Evolutionary conservation across 2,113 vertebrate species (phyloP).

Genomic region (Hyla sarda): DNA sequence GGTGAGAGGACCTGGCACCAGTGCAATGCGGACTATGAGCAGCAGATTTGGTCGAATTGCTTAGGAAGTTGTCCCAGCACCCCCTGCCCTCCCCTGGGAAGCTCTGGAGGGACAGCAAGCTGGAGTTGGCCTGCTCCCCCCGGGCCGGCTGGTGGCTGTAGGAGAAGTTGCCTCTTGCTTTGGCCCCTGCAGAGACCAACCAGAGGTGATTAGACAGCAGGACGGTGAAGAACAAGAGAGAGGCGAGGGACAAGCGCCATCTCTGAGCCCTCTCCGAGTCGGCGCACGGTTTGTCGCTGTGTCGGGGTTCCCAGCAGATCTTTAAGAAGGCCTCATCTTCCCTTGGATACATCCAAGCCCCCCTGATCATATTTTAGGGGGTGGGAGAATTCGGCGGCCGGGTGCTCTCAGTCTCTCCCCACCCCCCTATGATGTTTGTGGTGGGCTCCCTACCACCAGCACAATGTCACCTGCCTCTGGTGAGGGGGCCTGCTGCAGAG

Average conservation of each 20-base stretch:
- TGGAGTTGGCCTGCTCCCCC: slow-evolving; percentile 61
- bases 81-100: slow-evolving; percentile 60
- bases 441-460: slow-evolving; percentile 52
- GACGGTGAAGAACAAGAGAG: slow-evolving; percentile 80
- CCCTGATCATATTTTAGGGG: slow-evolving; percentile 81
- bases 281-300: slow-evolving; percentile 79
- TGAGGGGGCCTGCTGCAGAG: slow-evolving; percentile 54
- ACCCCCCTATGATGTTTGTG: slow-evolving; percentile 55
- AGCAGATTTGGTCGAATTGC: slow-evolving; percentile 74
- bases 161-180: slow-evolving; percentile 72
- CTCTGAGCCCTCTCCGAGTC: slow-evolving; percentile 82
- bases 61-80: slow-evolving; percentile 70
- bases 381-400: slow-evolving; percentile 58
- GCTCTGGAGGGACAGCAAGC: slow-evolving; percentile 60
- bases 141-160: slow-evolving; percentile 65
- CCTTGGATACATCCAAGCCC: slow-evolving; percentile 80
- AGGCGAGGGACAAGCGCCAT: slow-evolving; percentile 83
- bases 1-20: slow-evolving; percentile 66
- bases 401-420: slow-evolving; percentile 61
- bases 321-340: slow-evolving; percentile 76
- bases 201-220: slow-evolving; percentile 81
- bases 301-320: slow-evolving; percentile 73
- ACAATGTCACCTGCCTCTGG: slow-evolving; percentile 55
- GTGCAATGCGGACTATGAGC: slow-evolving; percentile 65
- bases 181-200: slow-evolving; percentile 77